A percentile compares a stretch with the other conserved stretches of the same genome.
These are phyloP conservation scores for Prunella himalayana DNA, from an alignment of 2,113 vertebrate species.

Conservation along the genomic window DNA sequence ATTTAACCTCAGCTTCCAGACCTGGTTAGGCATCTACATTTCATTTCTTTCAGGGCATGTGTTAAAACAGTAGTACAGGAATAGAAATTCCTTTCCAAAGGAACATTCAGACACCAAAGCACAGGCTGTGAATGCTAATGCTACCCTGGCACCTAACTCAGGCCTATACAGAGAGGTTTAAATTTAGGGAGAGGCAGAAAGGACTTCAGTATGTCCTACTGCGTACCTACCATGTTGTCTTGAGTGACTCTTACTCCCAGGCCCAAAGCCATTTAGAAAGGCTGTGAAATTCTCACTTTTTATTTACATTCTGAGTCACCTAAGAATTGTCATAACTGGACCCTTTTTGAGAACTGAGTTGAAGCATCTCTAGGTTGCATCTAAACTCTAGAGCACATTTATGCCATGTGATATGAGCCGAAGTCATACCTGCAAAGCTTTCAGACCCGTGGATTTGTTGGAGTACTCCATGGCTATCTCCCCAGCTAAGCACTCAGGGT, in stretches of 20 bases:
- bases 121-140: background rate
- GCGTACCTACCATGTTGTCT: background rate
- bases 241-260: background rate
- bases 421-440: background rate
- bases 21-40: background rate
- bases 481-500: background rate
- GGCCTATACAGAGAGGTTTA: background rate
- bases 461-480: background rate
- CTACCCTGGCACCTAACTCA: background rate
- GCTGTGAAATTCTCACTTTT: background rate
- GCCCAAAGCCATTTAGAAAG: background rate
- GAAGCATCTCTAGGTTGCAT: background rate
- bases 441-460: background rate
- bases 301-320: background rate
- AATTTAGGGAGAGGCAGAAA: background rate
- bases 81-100: background rate
- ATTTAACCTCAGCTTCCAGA: background rate
- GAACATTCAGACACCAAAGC: background rate
- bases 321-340: background rate
- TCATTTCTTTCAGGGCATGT: background rate
- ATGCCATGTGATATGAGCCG: accelerated
- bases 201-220: background rate
- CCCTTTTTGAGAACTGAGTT: background rate
- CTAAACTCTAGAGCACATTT: background rate
- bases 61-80: background rate